Evolutionary conservation across 2,797 vertebrate genomes (phyloP).

Genomic region (Cryptoblepharus egeriae): DNA sequence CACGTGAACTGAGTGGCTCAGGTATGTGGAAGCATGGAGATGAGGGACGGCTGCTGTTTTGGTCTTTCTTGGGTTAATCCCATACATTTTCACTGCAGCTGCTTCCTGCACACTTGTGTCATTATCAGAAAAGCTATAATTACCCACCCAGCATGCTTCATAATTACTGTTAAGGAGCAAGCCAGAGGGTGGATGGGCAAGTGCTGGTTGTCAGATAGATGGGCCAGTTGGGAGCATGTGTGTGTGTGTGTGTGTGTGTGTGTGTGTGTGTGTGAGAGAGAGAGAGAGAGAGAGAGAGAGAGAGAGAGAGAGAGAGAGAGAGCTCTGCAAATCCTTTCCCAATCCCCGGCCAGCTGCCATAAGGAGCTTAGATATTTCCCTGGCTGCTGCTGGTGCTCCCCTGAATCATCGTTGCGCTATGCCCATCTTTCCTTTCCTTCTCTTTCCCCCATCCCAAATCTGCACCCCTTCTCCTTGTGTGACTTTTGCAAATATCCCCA

Average conservation of each 20-base stretch:
- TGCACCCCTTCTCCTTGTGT: not conserved
- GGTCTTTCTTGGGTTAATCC: slow-evolving; percentile 25
- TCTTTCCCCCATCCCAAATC: not conserved
- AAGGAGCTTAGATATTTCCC: slow-evolving; percentile 34
- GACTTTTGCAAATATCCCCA: not conserved
- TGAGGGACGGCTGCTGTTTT: not conserved
- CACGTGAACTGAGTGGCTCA: not conserved
- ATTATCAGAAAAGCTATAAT: slow-evolving; percentile 40
- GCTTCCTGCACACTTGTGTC: slow-evolving; percentile 24
- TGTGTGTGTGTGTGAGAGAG: no score
- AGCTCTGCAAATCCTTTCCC: slow-evolving; percentile 19
- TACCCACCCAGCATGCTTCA: slow-evolving; percentile 25
- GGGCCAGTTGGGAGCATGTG: not conserved
- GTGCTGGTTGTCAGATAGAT: slow-evolving; percentile 11
- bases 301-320: not conserved
- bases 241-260: no score
- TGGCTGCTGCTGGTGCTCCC: not conserved
- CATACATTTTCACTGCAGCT: slow-evolving; percentile 32
- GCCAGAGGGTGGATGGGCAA: slow-evolving; percentile 22
- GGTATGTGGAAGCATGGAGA: not conserved
- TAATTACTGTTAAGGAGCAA: slow-evolving; percentile 39
- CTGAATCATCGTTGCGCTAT: not conserved
- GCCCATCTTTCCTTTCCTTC: not conserved
- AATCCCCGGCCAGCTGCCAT: slow-evolving; percentile 33
- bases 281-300: not conserved